Evolutionary conservation across 37 sponge, comb jelly and placozoan genomes (phyloP), one percentile per base, ranked within the genome.

Genomic region (Oscarella lobularis): DNA sequence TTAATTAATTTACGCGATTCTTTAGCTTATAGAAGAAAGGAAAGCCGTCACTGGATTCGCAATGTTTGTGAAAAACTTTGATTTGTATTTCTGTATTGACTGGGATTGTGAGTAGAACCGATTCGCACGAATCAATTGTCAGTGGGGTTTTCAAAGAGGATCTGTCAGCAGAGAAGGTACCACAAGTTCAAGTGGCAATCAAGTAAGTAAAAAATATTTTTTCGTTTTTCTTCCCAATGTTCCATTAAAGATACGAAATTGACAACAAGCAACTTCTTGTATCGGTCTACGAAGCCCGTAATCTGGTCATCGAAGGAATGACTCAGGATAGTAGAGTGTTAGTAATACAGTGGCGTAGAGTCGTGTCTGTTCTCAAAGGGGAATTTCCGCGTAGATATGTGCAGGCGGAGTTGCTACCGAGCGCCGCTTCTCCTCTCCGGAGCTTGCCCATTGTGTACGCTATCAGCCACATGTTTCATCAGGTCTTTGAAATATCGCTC

Each of bases 401-500:
- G 9, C 60, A 48, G 20, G 60, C 60, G 60, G 20, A 9, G 9
- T 48, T 48, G 14, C 9, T 48, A 27, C 60, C 60, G 14, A 27
- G 60, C 20, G 20, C 9, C 9, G 60, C 20, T 27, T 9, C 14
- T 20, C 60, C 60, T 27, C 20, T 48, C 60, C 60, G 60, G 14
- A 48, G 60, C 20, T 9, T 27, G 20, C 60, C 60, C 9, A 20
- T 48, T 9, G 60, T 48, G 60, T 48, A 48, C 60, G 9, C 60
- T 27, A 48, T 48, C 20, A 48, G 60, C 60, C 60, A 48, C 60
- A 48, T 48, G 60, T 48, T 48, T 48, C 60, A 48, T 48, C 60
- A 48, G 9, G 60, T 48, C 9, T 48, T 48, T 48, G 60, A 48
- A 48, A 48, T 48, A 27, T 20, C 60, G 20, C 9, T 48, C 20